Evolutionary conservation across 2,888 invertebrate genomes (phyloP).

Genomic region (Zelleria hepariella): DNA sequence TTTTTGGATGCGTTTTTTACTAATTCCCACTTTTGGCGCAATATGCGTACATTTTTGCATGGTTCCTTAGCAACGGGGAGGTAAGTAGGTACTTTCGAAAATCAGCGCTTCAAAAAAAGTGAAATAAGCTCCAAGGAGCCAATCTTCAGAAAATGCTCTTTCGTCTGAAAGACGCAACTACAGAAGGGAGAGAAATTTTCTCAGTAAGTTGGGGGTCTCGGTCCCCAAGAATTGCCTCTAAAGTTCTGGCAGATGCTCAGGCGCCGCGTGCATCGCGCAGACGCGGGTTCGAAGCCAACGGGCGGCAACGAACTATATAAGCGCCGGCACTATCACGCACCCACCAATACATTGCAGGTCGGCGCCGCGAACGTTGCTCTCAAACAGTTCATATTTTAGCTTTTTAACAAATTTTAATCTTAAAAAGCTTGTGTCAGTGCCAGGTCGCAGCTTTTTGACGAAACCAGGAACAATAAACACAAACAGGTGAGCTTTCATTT

Average conservation of each 20-base stretch:
- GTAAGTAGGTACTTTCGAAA: too few relatives aligned
- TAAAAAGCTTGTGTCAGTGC: neutral
- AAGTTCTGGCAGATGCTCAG: neutral
- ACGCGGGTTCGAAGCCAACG: conserved; percentile 23
- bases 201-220: too few relatives aligned
- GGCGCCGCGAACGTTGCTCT: conserved; percentile 49
- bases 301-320: conserved; percentile 50
- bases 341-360: conserved; percentile 61
- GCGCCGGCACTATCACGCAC: conserved; percentile 45
- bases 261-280: neutral
- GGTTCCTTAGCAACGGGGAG: too few relatives aligned
- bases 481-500: neutral
- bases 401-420: neutral
- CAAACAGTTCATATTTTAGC: neutral
- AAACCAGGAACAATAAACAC: neutral
- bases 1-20: too few relatives aligned
- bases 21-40: too few relatives aligned
- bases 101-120: too few relatives aligned
- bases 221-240: neutral
- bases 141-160: too few relatives aligned
- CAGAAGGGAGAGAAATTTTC: too few relatives aligned
- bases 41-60: too few relatives aligned
- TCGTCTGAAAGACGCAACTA: too few relatives aligned
- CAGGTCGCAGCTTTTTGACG: neutral
- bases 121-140: too few relatives aligned